Conservation (phyloP, 2,888 invertebrate genomes). For the Gortyna flavago region DNA sequence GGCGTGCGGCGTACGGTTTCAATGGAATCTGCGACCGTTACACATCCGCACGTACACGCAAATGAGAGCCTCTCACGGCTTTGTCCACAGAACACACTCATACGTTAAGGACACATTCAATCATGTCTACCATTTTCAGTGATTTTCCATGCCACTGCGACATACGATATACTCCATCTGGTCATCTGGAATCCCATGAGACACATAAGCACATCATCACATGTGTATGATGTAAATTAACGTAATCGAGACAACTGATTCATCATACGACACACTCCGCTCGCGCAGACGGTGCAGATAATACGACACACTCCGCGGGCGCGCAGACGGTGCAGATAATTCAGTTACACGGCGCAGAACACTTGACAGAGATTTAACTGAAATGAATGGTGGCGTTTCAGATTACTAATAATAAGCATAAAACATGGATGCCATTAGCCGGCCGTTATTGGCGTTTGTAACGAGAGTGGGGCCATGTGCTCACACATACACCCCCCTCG, state of each 20-base stretch:
- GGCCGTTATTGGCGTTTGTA: conserved; percentile 62
- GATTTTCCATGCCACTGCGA: neutral
- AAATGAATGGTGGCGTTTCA: conserved; percentile 59
- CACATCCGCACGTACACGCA: conserved; percentile 27
- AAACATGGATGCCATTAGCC: conserved; percentile 64
- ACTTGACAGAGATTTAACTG: conserved; percentile 60
- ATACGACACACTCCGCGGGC: conserved; percentile 1
- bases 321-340: conserved; percentile 17
- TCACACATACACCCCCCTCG: neutral
- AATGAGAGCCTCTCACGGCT: neutral
- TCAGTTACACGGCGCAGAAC: conserved; percentile 54
- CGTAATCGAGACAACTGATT: conserved; percentile 32
- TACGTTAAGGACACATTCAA: neutral
- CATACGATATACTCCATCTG: conserved; percentile 16
- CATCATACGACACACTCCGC: neutral
- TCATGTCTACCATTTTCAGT: neutral
- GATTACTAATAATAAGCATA: conserved; percentile 59
- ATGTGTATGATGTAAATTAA: conserved; percentile 26
- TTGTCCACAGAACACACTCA: neutral
- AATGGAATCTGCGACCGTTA: conserved; percentile 69
- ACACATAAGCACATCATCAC: conserved; percentile 12
- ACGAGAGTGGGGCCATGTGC: conserved; percentile 72
- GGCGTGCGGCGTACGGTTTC: conserved; percentile 57
- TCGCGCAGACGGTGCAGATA: conserved; percentile 3
- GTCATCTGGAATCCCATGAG: conserved; percentile 29